Evolutionary conservation across 2,113 vertebrate genomes (phyloP).

Genomic region (Pangasianodon gigas): DNA sequence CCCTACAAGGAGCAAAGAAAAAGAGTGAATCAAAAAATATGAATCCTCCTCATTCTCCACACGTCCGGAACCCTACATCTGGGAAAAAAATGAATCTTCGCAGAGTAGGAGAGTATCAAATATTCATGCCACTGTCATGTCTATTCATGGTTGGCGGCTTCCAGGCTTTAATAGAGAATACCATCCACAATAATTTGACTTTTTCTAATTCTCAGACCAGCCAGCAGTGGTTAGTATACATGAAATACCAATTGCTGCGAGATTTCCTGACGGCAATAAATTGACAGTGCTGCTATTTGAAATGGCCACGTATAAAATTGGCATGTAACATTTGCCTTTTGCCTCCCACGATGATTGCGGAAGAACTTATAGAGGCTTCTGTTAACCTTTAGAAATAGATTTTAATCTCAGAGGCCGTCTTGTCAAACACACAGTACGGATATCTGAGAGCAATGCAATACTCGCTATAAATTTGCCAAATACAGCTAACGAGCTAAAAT

Average conservation of each 20-base stretch:
- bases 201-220: slow-evolving; percentile 43
- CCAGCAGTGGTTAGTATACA: slow-evolving; percentile 24
- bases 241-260: slow-evolving; percentile 45
- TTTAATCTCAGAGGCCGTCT: not conserved
- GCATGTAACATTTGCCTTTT: slow-evolving; percentile 43
- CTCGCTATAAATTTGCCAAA: not conserved
- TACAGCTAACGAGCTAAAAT: not conserved
- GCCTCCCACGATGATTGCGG: slow-evolving; percentile 9
- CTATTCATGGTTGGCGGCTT: slow-evolving; percentile 55
- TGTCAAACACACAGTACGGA: not conserved
- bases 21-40: slow-evolving; percentile 43
- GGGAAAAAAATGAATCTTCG: slow-evolving; percentile 56
- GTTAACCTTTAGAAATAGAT: slow-evolving; percentile 50
- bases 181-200: slow-evolving; percentile 42
- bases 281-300: slow-evolving; percentile 27
- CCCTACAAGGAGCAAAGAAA: slow-evolving; percentile 31
- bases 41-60: slow-evolving; percentile 52
- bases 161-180: slow-evolving; percentile 42
- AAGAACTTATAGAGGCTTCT: not conserved
- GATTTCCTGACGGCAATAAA: not conserved
- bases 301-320: slow-evolving; percentile 8
- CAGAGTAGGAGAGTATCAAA: slow-evolving; percentile 64
- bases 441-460: not conserved
- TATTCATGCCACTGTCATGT: slow-evolving; percentile 67
- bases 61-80: slow-evolving; percentile 15